Evolutionary conservation across 2,888 invertebrate genomes (phyloP).

Genomic region (Julus scanicus): DNA sequence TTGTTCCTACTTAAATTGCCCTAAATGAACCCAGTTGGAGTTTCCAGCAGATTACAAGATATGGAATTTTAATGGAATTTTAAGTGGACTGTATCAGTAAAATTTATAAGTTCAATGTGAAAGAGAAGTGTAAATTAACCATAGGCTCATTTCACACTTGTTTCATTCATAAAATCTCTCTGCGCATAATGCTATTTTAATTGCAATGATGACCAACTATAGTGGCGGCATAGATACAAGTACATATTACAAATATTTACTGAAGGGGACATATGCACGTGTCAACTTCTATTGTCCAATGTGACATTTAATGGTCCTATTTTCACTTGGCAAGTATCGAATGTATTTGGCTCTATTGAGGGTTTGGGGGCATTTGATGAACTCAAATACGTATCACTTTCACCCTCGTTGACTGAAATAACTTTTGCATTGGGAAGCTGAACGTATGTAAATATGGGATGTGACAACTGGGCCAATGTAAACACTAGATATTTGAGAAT

Average conservation of each 20-base stretch:
- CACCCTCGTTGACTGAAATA: not conserved
- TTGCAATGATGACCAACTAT: slow-evolving; percentile 3
- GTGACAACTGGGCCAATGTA: slow-evolving; percentile 42
- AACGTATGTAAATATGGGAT: slow-evolving; percentile 20
- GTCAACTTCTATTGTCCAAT: not conserved
- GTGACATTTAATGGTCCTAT: not conserved
- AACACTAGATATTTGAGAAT: slow-evolving; percentile 15
- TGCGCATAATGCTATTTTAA: not conserved
- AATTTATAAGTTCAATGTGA: no score
- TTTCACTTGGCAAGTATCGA: not conserved
- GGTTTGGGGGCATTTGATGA: not conserved
- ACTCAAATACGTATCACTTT: slow-evolving; percentile 8
- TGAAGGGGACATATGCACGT: not conserved
- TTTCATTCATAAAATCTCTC: not conserved
- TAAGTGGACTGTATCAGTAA: no score
- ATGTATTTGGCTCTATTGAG: slow-evolving; percentile 12
- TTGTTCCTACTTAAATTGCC: not conserved
- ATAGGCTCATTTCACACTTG: no score
- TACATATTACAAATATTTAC: not conserved
- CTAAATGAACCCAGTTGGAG: not conserved
- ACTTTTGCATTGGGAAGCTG: not conserved
- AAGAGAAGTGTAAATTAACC: no score
- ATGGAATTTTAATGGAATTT: no score
- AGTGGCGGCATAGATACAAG: not conserved
- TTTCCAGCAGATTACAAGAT: no score